These are phyloP conservation scores for Etheostoma perlongum DNA, from an alignment of 2,797 vertebrate species.

Conservation along the genomic window DNA sequence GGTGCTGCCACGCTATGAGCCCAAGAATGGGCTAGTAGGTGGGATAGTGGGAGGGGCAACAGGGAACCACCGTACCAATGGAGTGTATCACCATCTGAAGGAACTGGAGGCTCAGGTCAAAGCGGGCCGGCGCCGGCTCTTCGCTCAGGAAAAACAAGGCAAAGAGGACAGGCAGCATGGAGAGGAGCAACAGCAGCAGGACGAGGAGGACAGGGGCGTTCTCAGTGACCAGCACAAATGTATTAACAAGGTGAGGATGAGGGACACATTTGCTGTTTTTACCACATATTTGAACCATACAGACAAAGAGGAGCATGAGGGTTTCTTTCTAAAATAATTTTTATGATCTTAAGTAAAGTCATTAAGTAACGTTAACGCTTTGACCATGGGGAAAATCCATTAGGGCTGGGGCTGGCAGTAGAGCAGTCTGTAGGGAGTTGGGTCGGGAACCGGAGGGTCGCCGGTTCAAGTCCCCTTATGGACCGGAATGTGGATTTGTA, in stretches of 20 bases:
- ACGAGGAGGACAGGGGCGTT: slow-evolving; percentile 88
- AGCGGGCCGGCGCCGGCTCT: slow-evolving; percentile 95
- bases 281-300: slow-evolving; percentile 23
- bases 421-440: too few relatives aligned
- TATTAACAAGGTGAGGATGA: slow-evolving; percentile 93
- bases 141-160: slow-evolving; percentile 98
- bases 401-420: too few relatives aligned
- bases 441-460: too few relatives aligned
- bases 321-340: neutral
- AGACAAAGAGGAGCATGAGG: slow-evolving; percentile 25
- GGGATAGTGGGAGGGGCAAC: slow-evolving; percentile 74
- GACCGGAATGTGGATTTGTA: too few relatives aligned
- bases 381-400: slow-evolving; percentile 10
- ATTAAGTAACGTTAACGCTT: neutral
- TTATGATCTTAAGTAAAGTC: neutral
- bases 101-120: slow-evolving; percentile 93
- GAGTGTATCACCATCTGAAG: slow-evolving; percentile 92
- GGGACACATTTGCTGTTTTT: slow-evolving; percentile 23
- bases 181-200: slow-evolving; percentile 83
- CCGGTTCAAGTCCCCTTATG: too few relatives aligned
- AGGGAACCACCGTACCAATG: slow-evolving; percentile 84
- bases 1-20: slow-evolving; percentile 95
- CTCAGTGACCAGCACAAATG: slow-evolving; percentile 98
- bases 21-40: slow-evolving; percentile 92
- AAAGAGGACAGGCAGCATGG: slow-evolving; percentile 88